phyloP scores from a whole-genome alignment of 2,113 vertebrate species.

The Oreochromis spilurus region DNA sequence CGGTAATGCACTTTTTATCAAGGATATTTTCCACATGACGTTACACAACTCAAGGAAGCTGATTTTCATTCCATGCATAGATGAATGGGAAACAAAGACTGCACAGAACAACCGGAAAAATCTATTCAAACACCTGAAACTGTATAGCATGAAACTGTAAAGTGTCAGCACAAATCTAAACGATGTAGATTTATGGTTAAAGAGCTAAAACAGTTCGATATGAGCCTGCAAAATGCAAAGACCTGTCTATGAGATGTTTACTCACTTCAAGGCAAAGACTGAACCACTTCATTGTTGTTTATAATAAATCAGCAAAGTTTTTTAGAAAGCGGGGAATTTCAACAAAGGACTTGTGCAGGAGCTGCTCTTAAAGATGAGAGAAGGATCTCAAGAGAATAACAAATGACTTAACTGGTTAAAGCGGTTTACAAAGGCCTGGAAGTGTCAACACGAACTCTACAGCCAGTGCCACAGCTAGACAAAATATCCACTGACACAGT shows the following conservation, averaged over 20 bases:
- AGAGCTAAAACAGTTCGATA: background rate
- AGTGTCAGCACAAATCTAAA: background rate
- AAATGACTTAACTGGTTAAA: conserved; percentile 12
- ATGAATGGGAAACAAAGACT: background rate
- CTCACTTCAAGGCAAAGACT: background rate
- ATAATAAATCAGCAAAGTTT: conserved; percentile 6
- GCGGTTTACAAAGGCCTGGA: background rate
- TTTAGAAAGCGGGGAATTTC: background rate
- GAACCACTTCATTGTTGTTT: conserved; percentile 16
- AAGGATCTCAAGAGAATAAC: conserved; percentile 15
- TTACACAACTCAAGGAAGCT: background rate
- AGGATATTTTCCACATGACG: background rate
- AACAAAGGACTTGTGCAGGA: background rate
- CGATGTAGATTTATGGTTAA: background rate
- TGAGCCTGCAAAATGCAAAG: background rate
- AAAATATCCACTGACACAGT: conserved; percentile 3
- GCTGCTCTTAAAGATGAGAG: background rate
- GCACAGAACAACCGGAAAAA: background rate
- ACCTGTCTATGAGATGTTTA: background rate
- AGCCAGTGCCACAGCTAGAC: background rate
- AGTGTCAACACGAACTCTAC: background rate
- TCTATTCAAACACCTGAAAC: background rate
- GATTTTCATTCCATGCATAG: background rate
- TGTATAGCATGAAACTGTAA: background rate
- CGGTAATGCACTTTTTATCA: background rate